A percentile compares a stretch with the other conserved stretches of the same genome.
Evolutionary conservation across 2,113 vertebrate genomes (phyloP).

Genomic region (Alethe castanea): DNA sequence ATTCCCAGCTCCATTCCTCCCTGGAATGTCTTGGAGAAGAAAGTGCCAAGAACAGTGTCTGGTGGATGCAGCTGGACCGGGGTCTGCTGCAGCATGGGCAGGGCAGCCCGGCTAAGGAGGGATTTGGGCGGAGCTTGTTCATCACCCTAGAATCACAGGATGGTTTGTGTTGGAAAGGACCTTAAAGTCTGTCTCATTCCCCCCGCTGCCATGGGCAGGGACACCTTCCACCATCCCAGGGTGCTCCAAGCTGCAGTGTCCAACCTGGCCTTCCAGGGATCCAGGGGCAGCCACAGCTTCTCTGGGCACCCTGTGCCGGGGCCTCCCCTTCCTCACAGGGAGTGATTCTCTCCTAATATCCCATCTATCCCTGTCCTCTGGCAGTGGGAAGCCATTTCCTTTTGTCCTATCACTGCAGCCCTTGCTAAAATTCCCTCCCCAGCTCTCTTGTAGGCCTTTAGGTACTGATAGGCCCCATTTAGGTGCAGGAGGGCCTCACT

Average conservation of each 20-base stretch:
- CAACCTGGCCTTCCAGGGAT: background rate
- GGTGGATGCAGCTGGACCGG: fast-evolving
- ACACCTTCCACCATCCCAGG: background rate
- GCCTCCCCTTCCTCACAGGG: fast-evolving
- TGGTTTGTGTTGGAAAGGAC: background rate
- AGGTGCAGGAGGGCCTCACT: background rate
- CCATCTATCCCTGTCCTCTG: fast-evolving
- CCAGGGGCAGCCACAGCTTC: background rate
- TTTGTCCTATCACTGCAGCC: background rate
- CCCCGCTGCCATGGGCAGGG: background rate
- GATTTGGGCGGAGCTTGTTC: background rate
- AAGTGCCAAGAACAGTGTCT: background rate
- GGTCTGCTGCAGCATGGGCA: background rate
- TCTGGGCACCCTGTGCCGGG: background rate
- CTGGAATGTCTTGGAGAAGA: background rate
- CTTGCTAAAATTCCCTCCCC: background rate
- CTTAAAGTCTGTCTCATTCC: background rate
- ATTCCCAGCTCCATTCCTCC: background rate
- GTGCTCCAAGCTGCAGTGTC: fast-evolving
- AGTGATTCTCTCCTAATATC: background rate
- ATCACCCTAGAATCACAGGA: background rate
- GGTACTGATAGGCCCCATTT: background rate
- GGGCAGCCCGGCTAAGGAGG: background rate
- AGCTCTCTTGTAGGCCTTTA: background rate
- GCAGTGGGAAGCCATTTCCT: background rate